These are phyloP conservation scores for Macroramphosus scolopax DNA, from an alignment of 2,797 vertebrate genomes.

Conservation along the genomic window DNA sequence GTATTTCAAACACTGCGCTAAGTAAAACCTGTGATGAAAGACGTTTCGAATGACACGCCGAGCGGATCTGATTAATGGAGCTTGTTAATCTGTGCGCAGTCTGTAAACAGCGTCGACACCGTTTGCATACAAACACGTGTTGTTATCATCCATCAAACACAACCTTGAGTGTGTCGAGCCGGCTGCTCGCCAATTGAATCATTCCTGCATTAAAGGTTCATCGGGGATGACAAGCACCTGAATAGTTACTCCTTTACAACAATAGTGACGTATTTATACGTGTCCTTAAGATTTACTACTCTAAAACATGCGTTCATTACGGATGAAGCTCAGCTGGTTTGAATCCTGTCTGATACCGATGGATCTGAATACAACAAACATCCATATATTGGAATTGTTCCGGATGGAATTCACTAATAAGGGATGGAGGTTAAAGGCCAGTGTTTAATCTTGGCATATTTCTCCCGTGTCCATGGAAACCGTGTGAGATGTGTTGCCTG, in stretches of 20 bases:
- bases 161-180: constrained; percentile 28
- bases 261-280: constrained; percentile 43
- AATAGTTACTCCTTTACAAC: too few species aligned
- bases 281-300: constrained; percentile 21
- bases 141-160: constrained; percentile 23
- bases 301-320: constrained; percentile 17
- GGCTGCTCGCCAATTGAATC: constrained; percentile 18
- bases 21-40: too few species aligned
- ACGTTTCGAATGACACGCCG: too few species aligned
- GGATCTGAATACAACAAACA: too few species aligned
- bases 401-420: too few species aligned
- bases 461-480: constrained; percentile 68
- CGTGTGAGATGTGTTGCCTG: constrained; percentile 20
- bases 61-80: too few species aligned
- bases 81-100: constrained; percentile 3
- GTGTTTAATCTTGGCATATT: constrained; percentile 22
- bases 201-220: constrained; percentile 15
- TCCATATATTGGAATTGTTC: too few species aligned
- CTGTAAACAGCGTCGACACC: not conserved
- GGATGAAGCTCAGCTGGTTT: too few species aligned
- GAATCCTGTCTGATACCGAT: too few species aligned
- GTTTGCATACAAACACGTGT: constrained; percentile 20
- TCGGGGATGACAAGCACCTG: constrained; percentile 11
- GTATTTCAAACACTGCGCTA: too few species aligned
- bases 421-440: constrained; percentile 20